These are phyloP conservation scores for Porites lutea DNA, from an alignment of 64 coral and sea anemone species.

Conservation along the genomic window DNA sequence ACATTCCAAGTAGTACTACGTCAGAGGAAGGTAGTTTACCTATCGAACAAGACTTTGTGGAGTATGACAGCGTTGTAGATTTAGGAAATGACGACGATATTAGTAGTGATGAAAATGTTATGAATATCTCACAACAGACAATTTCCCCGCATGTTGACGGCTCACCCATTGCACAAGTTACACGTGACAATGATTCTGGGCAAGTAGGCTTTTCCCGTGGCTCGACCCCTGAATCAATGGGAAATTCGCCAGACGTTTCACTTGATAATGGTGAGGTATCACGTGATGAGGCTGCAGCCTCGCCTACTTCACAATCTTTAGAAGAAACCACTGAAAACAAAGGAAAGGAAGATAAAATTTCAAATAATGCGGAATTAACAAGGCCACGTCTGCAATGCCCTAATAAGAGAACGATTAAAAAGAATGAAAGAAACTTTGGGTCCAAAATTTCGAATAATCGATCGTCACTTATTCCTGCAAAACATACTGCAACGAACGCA, in stretches of 20 bases:
- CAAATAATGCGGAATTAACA: background rate
- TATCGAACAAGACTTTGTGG: background rate
- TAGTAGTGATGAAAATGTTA: background rate
- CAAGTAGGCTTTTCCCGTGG: background rate
- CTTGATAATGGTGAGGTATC: background rate
- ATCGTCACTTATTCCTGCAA: background rate
- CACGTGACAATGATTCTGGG: background rate
- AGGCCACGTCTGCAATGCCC: background rate
- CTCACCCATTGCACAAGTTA: background rate
- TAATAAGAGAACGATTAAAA: background rate
- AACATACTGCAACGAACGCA: background rate
- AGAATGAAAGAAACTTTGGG: background rate
- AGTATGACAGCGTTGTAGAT: background rate
- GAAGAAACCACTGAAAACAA: background rate
- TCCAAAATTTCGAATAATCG: background rate
- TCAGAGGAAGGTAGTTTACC: background rate
- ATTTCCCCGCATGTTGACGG: background rate
- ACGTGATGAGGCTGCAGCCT: background rate
- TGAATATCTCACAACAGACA: background rate
- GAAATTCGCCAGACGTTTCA: background rate
- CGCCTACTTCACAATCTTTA: background rate
- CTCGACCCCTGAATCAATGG: background rate
- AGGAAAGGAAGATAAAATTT: background rate
- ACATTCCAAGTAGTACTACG: background rate
- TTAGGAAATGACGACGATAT: background rate